phyloP scores from a whole-genome alignment of 1,140 invertebrate species.

The Papilio helenus region DNA sequence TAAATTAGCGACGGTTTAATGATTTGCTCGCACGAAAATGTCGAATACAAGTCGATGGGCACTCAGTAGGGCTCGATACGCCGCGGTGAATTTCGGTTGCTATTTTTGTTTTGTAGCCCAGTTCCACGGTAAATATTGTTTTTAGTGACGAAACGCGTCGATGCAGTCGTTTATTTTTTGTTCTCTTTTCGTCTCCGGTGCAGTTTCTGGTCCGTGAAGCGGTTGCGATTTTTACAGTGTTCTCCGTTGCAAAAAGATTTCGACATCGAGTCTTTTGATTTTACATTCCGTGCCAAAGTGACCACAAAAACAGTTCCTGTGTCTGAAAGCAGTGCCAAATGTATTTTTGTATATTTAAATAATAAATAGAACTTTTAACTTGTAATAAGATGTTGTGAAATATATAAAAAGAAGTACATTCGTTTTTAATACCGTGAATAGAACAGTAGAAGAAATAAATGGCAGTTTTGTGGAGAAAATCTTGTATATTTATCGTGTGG shows the following conservation, averaged over 20 bases:
- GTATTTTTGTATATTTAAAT: slow-evolving; percentile 33
- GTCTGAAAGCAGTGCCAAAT: slow-evolving; percentile 58
- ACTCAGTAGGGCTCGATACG: slow-evolving; percentile 42
- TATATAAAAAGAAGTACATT: not conserved
- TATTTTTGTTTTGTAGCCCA: slow-evolving; percentile 79
- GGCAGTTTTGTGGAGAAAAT: slow-evolving; percentile 52
- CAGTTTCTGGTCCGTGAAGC: slow-evolving; percentile 55
- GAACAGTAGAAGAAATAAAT: slow-evolving; percentile 42
- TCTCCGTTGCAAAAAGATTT: slow-evolving; percentile 52
- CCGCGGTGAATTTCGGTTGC: slow-evolving; percentile 50
- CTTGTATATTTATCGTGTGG: slow-evolving; percentile 47
- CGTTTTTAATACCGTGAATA: not conserved
- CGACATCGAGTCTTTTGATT: slow-evolving; percentile 47
- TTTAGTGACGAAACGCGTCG: slow-evolving; percentile 69
- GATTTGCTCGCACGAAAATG: slow-evolving; percentile 46
- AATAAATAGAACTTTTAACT: not conserved
- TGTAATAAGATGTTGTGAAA: not conserved
- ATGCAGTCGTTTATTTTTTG: slow-evolving; percentile 58
- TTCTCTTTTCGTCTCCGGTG: slow-evolving; percentile 46
- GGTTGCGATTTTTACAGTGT: slow-evolving; percentile 48
- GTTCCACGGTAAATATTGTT: slow-evolving; percentile 75
- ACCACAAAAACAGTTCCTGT: slow-evolving; percentile 45
- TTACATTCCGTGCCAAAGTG: slow-evolving; percentile 47
- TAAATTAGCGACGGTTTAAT: slow-evolving; percentile 50
- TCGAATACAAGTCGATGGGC: slow-evolving; percentile 40